Evolutionary conservation across 2,797 vertebrate species (phyloP).

Genomic region (Betta splendens): DNA sequence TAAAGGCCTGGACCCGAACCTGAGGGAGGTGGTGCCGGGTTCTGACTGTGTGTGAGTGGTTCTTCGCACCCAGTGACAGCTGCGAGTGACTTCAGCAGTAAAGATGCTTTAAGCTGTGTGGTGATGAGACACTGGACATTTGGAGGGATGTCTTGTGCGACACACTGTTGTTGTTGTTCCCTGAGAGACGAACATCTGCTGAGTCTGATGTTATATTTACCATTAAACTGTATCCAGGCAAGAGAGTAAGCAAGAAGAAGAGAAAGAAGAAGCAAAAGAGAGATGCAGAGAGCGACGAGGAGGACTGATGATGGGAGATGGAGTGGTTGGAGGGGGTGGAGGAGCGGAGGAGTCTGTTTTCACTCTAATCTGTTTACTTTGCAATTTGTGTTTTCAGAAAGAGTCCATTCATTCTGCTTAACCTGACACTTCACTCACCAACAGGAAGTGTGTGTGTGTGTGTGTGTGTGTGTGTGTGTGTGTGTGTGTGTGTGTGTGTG

Average conservation of each 20-base stretch:
- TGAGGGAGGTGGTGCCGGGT: no score
- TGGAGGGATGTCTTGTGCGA: no score
- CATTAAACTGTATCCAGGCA: no score
- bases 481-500: slow-evolving; percentile 7
- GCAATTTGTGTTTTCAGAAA: slow-evolving; percentile 85
- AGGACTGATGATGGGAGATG: slow-evolving; percentile 58
- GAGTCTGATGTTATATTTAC: no score
- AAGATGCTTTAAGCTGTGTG: no score
- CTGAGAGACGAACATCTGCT: background rate
- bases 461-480: slow-evolving; percentile 14
- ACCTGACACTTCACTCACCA: slow-evolving; percentile 80
- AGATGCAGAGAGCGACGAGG: slow-evolving; percentile 6
- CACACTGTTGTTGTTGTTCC: no score
- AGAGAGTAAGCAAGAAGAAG: background rate
- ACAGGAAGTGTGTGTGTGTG: slow-evolving; percentile 53
- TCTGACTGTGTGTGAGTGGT: no score
- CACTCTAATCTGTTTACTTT: slow-evolving; percentile 86
- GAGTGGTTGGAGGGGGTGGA: slow-evolving; percentile 50
- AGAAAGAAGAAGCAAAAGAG: background rate
- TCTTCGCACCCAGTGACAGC: no score
- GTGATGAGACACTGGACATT: no score
- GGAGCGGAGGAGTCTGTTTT: slow-evolving; percentile 75
- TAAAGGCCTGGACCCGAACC: no score
- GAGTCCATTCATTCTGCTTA: slow-evolving; percentile 85
- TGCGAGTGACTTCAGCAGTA: no score